Conservation (phyloP, 2,113 vertebrate species). For the Carettochelys insculpta region DNA sequence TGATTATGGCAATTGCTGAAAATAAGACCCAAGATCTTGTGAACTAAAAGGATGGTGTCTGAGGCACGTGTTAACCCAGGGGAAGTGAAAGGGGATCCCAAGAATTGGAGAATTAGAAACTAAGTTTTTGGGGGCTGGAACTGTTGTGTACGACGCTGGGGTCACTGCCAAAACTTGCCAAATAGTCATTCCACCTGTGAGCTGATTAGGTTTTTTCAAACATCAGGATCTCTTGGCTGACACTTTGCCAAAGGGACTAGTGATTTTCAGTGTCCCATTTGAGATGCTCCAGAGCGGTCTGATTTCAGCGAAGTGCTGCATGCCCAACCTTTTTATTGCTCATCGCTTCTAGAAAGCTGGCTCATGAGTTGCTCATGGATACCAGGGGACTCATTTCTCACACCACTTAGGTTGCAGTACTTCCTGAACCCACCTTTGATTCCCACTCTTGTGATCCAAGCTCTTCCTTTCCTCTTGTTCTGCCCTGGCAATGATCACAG, state of each 20-base stretch:
- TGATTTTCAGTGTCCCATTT: neutral
- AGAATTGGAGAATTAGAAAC: neutral
- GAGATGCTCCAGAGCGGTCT: neutral
- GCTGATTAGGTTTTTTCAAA: neutral
- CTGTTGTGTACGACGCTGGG: neutral
- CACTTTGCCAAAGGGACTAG: neutral
- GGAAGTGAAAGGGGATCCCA: neutral
- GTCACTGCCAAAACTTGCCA: neutral
- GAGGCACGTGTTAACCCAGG: neutral
- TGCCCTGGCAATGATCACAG: neutral
- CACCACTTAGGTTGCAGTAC: neutral
- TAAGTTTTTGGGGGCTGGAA: neutral
- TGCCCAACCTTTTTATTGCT: neutral
- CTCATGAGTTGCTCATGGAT: neutral
- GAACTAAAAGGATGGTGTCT: neutral
- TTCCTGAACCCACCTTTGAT: neutral
- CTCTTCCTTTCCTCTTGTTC: conserved; percentile 3
- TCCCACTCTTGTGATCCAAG: neutral
- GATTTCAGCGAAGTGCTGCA: neutral
- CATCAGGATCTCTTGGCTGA: neutral
- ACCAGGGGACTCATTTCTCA: neutral
- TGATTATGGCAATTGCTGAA: neutral
- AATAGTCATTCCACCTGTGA: neutral
- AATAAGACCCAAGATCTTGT: neutral
- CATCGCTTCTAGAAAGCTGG: neutral